Evolutionary conservation across 2,113 vertebrate species (phyloP), one percentile per base, ranked within the genome.

Genomic region (Dryoscopus gambensis): DNA sequence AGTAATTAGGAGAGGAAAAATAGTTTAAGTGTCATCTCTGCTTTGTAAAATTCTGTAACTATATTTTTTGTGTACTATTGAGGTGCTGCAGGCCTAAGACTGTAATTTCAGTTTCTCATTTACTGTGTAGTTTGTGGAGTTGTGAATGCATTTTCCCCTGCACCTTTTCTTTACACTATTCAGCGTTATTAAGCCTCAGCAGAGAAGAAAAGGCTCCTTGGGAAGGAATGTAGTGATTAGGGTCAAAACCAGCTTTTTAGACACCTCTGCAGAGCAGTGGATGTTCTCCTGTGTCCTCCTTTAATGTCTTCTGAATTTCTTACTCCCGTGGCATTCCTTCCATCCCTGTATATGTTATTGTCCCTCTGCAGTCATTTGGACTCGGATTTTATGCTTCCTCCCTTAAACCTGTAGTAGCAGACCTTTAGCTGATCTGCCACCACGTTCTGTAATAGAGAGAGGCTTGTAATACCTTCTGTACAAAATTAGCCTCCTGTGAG

Each of bases 371-470:
- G 30, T 47, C 21, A 22, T 68, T 67, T 44, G 50, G 31, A 56
- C 14, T 62, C 37, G 53, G n/a, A 73, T 60, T 84, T 80, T 74
- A 14, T 76, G 28, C 28, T 50, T 87, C 42, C 65, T 60, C 25
- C 33, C 40, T 19, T 65, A 55, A 85, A 62, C 17, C 4, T 40
- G 15, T 8, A 53, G 28, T 8, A 64, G 49, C 44, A 86, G 68
- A 84, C 11, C 11, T 91, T 77, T 57, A 56, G 33, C 24, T 64
- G 44, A 22, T 79, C 27, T 82, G 35, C 47, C 35, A 50, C 70
- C 20, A 6, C 0, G 0, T 59, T 59, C 71, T 56, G 52, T 25
- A 47, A 17, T 5, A 35, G 21, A 60, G 46, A n/a, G 12, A 50
- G 18, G 12, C 31, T 77, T 73, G 31, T 27, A 20, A 49, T 44